A percentile compares a stretch with the other conserved stretches of the same genome.
phyloP scores from a whole-genome alignment of 2,888 invertebrate species.

The Drosophila greeni region DNA sequence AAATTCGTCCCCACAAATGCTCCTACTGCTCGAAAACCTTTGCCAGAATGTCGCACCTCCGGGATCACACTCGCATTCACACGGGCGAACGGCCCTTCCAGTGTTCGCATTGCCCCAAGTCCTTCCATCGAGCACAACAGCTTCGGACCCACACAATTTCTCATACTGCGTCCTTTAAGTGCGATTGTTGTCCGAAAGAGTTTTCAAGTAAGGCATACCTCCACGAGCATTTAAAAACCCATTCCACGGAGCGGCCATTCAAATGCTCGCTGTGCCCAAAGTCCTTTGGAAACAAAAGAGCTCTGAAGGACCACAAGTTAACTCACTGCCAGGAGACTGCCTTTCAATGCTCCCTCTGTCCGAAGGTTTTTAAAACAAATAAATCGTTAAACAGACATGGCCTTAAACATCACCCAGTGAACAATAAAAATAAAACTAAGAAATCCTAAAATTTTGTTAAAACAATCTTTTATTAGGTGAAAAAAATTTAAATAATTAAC shows the following conservation, averaged over 20 bases:
- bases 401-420: not conserved
- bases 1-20: conserved; percentile 11
- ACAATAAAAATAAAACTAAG: not conserved
- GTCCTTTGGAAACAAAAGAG: not conserved
- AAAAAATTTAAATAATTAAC: not conserved
- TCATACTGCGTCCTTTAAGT: conserved; percentile 4
- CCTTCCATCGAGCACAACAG: conserved; percentile 2
- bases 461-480: not conserved
- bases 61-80: conserved; percentile 6
- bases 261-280: conserved; percentile 10
- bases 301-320: not conserved
- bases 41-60: conserved; percentile 9
- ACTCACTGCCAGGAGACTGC: not conserved
- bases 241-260: conserved; percentile 4
- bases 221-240: not conserved
- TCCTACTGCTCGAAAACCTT: conserved; percentile 9
- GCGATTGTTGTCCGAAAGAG: conserved; percentile 4
- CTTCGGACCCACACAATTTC: not conserved
- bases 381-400: not conserved
- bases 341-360: conserved; percentile 1
- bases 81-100: conserved; percentile 9
- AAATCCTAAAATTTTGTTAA: not conserved
- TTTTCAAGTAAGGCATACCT: conserved; percentile 10
- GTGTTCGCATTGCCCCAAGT: conserved; percentile 8
- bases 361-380: conserved; percentile 1